These are phyloP conservation scores for Australoheros facetus DNA, from an alignment of 2,797 vertebrate species.

Conservation along the genomic window DNA sequence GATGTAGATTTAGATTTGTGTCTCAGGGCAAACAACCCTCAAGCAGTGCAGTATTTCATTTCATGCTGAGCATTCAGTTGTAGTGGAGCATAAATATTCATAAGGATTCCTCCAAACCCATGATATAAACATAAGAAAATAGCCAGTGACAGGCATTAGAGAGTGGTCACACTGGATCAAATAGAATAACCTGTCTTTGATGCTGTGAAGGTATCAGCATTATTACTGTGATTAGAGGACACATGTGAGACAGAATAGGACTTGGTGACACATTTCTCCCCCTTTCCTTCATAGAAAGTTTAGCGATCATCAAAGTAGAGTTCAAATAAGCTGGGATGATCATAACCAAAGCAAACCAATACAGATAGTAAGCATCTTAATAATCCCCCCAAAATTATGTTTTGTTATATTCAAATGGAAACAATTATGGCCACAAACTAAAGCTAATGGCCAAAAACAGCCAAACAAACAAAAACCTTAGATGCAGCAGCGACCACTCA, in stretches of 20 bases:
- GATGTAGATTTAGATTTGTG: slow-evolving; percentile 76
- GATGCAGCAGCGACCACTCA: neutral
- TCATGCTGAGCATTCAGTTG: slow-evolving; percentile 71
- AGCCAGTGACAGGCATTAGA: slow-evolving; percentile 74
- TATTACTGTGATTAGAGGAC: slow-evolving; percentile 68
- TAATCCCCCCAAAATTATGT: neutral
- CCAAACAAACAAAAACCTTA: neutral
- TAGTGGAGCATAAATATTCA: slow-evolving; percentile 76
- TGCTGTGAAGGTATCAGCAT: slow-evolving; percentile 60
- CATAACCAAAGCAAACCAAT: neutral
- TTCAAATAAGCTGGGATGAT: slow-evolving; percentile 19
- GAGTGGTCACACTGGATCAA: slow-evolving; percentile 74
- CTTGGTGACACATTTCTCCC: slow-evolving; percentile 50
- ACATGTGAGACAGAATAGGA: slow-evolving; percentile 41
- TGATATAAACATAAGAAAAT: slow-evolving; percentile 80
- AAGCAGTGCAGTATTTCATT: slow-evolving; percentile 72
- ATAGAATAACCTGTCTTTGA: slow-evolving; percentile 76
- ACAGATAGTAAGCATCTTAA: neutral
- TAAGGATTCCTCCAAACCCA: slow-evolving; percentile 64
- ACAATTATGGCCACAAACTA: neutral
- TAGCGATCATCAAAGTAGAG: slow-evolving; percentile 21
- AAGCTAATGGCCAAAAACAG: neutral
- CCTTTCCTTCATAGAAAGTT: slow-evolving; percentile 25
- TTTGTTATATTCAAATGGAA: neutral
- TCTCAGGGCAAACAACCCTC: slow-evolving; percentile 75